A percentile compares a stretch with the other conserved stretches of the same genome.
Conservation (phyloP, 2,888 invertebrate species). For the Megalurothrips usitatus region DNA sequence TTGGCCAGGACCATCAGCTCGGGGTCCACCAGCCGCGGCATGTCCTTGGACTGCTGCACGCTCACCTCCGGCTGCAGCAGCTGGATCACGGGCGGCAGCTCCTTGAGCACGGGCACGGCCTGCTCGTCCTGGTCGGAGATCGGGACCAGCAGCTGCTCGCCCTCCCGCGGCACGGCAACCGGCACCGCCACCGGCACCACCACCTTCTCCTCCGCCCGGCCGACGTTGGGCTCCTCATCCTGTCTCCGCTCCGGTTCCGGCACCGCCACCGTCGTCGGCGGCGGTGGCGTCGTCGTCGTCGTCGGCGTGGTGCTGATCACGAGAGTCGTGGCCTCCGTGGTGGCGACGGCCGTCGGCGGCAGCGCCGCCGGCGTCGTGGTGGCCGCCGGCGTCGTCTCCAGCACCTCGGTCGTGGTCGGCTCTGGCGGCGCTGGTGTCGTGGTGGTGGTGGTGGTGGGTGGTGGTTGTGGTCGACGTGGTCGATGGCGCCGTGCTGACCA, state of each 20-base stretch:
- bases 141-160: background rate
- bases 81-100: slow-evolving; percentile 11
- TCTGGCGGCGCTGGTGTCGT: background rate
- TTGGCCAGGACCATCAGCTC: background rate
- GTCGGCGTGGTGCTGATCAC: background rate
- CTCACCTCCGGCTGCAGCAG: background rate
- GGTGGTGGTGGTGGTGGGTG: background rate
- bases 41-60: slow-evolving; percentile 1
- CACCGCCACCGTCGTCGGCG: background rate
- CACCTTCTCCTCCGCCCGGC: background rate
- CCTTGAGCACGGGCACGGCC: background rate
- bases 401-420: background rate
- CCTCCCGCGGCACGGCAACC: background rate
- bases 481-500: background rate
- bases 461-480: background rate
- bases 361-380: background rate
- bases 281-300: background rate
- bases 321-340: background rate
- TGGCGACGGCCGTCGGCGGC: background rate
- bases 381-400: background rate
- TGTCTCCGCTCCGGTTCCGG: background rate
- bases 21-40: background rate
- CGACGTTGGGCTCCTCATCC: background rate
- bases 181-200: background rate
- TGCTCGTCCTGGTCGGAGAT: background rate